These are phyloP conservation scores for Hemicrepidius hirtus DNA, from an alignment of 2,888 invertebrate genomes.

Conservation along the genomic window DNA sequence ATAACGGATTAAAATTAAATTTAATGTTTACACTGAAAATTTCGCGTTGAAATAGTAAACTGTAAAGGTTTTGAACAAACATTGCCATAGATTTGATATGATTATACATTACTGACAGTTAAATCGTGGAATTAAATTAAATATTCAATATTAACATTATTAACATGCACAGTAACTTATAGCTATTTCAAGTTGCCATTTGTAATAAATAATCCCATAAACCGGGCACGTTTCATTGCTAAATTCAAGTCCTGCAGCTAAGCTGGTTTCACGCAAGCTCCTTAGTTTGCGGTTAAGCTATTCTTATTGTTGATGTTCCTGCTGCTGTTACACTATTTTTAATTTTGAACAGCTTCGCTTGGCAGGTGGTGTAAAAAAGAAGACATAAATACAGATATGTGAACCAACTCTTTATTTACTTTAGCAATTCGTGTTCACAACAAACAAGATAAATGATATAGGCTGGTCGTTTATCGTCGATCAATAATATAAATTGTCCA, in stretches of 20 bases:
- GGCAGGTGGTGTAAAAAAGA: conserved; percentile 59
- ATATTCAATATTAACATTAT: conserved; percentile 13
- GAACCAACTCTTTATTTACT: conserved; percentile 61
- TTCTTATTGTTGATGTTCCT: conserved; percentile 48
- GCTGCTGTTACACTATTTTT: conserved; percentile 52
- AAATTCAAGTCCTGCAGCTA: conserved; percentile 35
- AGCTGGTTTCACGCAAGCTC: conserved; percentile 39
- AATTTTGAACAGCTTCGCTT: conserved; percentile 53
- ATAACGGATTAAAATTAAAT: too few species aligned
- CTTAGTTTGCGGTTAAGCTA: conserved; percentile 34
- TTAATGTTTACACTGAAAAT: too few species aligned
- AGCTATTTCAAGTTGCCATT: conserved; percentile 20
- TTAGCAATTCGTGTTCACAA: conserved; percentile 63
- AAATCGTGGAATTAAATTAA: conserved; percentile 11
- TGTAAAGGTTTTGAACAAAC: too few species aligned
- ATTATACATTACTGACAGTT: background rate
- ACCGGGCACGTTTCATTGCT: conserved; percentile 28
- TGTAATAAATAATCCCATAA: conserved; percentile 26
- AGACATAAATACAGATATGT: conserved; percentile 59
- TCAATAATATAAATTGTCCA: conserved; percentile 73
- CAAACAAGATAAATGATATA: conserved; percentile 68
- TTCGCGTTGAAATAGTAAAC: too few species aligned
- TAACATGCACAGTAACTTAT: conserved; percentile 9
- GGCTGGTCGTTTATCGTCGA: conserved; percentile 68
- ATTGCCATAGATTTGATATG: too few species aligned